A percentile compares a stretch with the other conserved stretches of the same genome.
These are phyloP conservation scores for Caenorhabditis panamensis DNA, from an alignment of 2,888 invertebrate species.

Conservation along the genomic window DNA sequence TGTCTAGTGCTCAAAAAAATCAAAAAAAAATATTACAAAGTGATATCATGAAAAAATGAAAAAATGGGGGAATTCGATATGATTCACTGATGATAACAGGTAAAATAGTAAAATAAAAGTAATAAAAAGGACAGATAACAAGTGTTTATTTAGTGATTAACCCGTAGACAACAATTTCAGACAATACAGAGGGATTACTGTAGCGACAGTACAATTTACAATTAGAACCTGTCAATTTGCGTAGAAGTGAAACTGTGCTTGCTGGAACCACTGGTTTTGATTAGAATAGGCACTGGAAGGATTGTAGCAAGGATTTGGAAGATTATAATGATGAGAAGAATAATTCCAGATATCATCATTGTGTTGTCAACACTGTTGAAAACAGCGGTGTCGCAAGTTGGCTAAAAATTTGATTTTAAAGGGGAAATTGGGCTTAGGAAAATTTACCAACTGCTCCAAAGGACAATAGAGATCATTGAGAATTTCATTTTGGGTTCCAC, in stretches of 20 bases:
- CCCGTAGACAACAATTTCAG: conserved; percentile 20
- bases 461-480: conserved; percentile 25
- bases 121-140: neutral
- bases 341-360: conserved; percentile 45
- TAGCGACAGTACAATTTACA: neutral
- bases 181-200: conserved; percentile 11
- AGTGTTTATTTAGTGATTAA: conserved; percentile 45
- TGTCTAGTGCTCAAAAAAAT: too few relatives aligned
- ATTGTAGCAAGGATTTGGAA: conserved; percentile 20
- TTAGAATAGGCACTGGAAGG: conserved; percentile 27
- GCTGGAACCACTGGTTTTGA: neutral
- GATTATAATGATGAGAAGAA: conserved; percentile 25
- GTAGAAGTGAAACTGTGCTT: conserved; percentile 16
- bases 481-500: conserved; percentile 13
- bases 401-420: conserved; percentile 11
- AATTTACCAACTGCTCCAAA: neutral
- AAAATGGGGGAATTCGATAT: neutral
- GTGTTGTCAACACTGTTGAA: conserved; percentile 41
- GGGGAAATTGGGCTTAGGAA: neutral
- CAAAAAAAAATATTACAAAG: neutral
- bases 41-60: conserved; percentile 33
- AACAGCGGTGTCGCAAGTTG: conserved; percentile 28
- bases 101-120: neutral
- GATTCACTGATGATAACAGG: conserved; percentile 15
- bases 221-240: conserved; percentile 26